These are phyloP conservation scores for Drosophila recens DNA, from an alignment of 2,888 invertebrate species.

Conservation along the genomic window DNA sequence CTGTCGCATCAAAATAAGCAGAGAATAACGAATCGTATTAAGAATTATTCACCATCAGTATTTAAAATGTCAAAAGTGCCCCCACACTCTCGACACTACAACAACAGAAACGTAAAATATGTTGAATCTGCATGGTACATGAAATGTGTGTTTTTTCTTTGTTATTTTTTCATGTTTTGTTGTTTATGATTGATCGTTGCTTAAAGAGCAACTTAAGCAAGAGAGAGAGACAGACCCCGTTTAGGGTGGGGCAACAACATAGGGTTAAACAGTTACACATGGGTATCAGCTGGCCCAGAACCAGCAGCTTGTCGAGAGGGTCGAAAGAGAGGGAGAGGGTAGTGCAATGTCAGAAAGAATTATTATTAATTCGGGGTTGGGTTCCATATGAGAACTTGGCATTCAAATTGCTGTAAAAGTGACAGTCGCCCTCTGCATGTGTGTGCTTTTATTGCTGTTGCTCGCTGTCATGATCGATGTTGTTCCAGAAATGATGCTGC, in stretches of 20 bases:
- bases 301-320: conserved; percentile 6
- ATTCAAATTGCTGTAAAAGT: conserved; percentile 63
- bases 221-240: conserved; percentile 13
- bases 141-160: conserved; percentile 34
- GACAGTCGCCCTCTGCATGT: conserved; percentile 36
- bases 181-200: conserved; percentile 70
- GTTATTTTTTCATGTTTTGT: conserved; percentile 3
- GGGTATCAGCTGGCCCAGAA: conserved; percentile 39
- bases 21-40: conserved; percentile 45
- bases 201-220: conserved; percentile 60
- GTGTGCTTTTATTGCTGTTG: conserved; percentile 15
- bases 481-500: conserved; percentile 60
- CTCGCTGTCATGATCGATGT: conserved; percentile 66
- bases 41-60: conserved; percentile 52
- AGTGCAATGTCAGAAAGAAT: conserved; percentile 52
- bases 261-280: conserved; percentile 73
- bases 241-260: conserved; percentile 38
- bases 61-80: conserved; percentile 67
- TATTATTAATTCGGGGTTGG: conserved; percentile 61
- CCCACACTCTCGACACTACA: conserved; percentile 29
- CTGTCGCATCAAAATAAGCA: conserved; percentile 28
- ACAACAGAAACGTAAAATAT: conserved; percentile 28
- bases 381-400: conserved; percentile 47
- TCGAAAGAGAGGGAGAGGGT: conserved; percentile 13
- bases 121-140: conserved; percentile 55